Evolutionary conservation across 2,797 vertebrate genomes (phyloP), one percentile per base, ranked within the genome.

Genomic region (Cirrhinus molitorella): DNA sequence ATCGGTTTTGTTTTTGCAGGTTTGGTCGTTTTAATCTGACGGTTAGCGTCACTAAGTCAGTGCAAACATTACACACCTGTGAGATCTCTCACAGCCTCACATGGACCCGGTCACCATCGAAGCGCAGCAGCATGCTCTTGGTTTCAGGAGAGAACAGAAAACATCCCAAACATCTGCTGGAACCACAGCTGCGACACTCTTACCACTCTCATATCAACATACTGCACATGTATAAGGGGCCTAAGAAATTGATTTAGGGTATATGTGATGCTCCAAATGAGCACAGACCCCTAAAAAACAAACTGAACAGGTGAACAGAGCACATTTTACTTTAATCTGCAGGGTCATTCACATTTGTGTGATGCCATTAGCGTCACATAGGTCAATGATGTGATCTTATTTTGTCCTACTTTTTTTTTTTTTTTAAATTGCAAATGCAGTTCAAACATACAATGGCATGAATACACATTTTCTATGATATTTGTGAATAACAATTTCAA

Each of bases 41-140:
- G 75, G 79, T 65, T 85, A 73, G 55, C 74, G 70, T n/a, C 8
- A 34, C 31, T 16, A 28, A 72, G 68, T 86, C 45, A 85, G 73
- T 84, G 91, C 91, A 91, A 93, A 94, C 86, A 94, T 21, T 77
- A 78, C 80, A 89, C 95, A 95, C 91, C 94, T 95, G 94, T 72
- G 77, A 59, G 63, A 76, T 82, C 91, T 95, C 94, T 87, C 94
- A 93, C 89, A 68, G 63, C 78, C 85, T 83, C 81, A 80, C 55
- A 9, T 63, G 85, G 84, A 86, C 80, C 21, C 6, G 10, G 67
- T 72, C 61, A 83, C 84, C 77, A 25, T 43, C 37, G 16, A 78
- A 78, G 49, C 40, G 25, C 40, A 45, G 72, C 51, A 11, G 34
- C 2, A 59, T 40, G 2, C 73, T 91, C 85, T 92, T 88, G 70